phyloP scores from a whole-genome alignment of 2,888 invertebrate species.

The Auanema freiburgensis region DNA sequence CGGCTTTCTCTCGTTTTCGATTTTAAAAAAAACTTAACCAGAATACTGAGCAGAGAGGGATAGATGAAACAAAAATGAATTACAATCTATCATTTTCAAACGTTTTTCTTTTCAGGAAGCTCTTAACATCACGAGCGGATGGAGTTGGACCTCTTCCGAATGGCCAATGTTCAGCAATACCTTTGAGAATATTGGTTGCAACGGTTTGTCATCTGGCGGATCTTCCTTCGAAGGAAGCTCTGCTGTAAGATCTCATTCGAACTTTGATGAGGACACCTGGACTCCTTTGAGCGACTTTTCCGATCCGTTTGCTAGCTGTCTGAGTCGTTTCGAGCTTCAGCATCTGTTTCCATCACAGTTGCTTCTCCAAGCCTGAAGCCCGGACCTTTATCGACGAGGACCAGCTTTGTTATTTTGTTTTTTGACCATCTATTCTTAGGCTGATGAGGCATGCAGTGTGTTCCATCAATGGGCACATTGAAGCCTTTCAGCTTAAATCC shows the following conservation, averaged over 20 bases:
- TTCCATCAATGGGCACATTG: too few relatives aligned
- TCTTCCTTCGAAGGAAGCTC: too few relatives aligned
- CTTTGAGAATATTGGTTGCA: constrained; percentile 14
- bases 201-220: constrained; percentile 1
- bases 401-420: constrained; percentile 10
- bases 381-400: constrained; percentile 9
- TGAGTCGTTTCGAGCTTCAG: constrained; percentile 34
- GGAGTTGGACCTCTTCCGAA: background rate
- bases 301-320: background rate
- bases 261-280: constrained; percentile 3
- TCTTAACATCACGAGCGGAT: too few relatives aligned
- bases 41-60: too few relatives aligned
- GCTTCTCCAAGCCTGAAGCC: constrained; percentile 38
- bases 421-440: too few relatives aligned
- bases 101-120: too few relatives aligned
- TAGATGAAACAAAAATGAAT: too few relatives aligned
- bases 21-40: too few relatives aligned
- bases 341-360: constrained; percentile 38
- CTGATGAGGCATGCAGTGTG: too few relatives aligned
- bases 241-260: background rate
- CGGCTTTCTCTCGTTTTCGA: too few relatives aligned
- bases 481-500: too few relatives aligned
- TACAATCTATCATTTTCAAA: too few relatives aligned
- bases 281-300: background rate
- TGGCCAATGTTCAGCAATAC: background rate